Evolutionary conservation across 2,888 invertebrate species (phyloP), one percentile per base, ranked within the genome.

Genomic region (Andrena dorsata): DNA sequence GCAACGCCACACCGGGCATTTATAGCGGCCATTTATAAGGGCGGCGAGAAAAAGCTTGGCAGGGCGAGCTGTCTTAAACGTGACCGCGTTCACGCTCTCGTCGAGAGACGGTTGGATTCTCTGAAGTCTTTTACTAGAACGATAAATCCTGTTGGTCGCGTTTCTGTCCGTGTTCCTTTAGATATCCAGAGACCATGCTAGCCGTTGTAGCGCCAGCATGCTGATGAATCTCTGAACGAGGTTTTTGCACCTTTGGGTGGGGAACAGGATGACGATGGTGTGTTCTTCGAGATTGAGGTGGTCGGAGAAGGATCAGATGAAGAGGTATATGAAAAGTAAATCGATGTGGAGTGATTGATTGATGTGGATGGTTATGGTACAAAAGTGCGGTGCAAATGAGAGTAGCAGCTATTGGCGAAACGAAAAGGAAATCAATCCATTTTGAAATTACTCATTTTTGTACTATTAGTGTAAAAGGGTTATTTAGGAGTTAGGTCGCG

Each of bases 11-110:
- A 69, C 74, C 8, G 80, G 74, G 82, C 88, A 79, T 81, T 90
- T 87, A 90, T 86, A 83, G 77, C 75, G 66, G 77, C 84, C 88
- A 91, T 91, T 90, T 90, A 85, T 91, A 88, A 89, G 82, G 82
- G 64, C 76, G 78, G 83, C 70, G 73, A 41, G 41, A 80, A 80
- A 80, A 88, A 90, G 82, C 81, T 87, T 85, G 86, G 64, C 80
- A 68, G 41, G 69, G 41, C 13, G 53, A 70, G 79, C 68, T 61
- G 65, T 76, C 76, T 73, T 65, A 63, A 64, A 72, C 68, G 75
- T 69, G 73, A 80, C 76, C 73, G 73, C 69, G 41, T 20, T 28
- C 56, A 13, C 32, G 66, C 51, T 49, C 30, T 47, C 49, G n/a
- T n/a, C 47, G 65, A 16, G 28, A 56, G 66, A 70, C 53, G 32